Conservation (phyloP, 2,888 invertebrate genomes). For the Nomada hirtipes region DNA sequence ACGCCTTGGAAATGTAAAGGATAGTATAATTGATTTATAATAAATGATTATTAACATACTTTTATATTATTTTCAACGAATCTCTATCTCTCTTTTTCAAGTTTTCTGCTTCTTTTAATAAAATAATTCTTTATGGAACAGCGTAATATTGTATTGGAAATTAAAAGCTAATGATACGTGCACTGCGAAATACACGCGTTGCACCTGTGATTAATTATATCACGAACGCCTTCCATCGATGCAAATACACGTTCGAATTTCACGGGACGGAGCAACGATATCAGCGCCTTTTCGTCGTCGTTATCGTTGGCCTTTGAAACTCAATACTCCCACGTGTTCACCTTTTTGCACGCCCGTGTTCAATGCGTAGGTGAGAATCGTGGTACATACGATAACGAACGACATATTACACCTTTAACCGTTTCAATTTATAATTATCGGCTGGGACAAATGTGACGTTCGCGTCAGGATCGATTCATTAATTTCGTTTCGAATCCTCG, state of each 20-base stretch:
- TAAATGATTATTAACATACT: too few relatives aligned
- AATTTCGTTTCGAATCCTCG: background rate
- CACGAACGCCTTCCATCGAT: background rate
- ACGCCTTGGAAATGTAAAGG: too few relatives aligned
- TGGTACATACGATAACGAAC: background rate
- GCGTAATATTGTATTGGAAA: too few relatives aligned
- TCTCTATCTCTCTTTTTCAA: too few relatives aligned
- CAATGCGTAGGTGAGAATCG: conserved; percentile 38
- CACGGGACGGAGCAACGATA: background rate
- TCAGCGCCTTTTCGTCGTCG: conserved; percentile 1
- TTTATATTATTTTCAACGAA: too few relatives aligned
- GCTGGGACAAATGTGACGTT: background rate
- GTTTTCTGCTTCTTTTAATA: too few relatives aligned
- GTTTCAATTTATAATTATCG: conserved; percentile 25
- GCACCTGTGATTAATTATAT: conserved; percentile 11
- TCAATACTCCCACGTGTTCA: conserved; percentile 33
- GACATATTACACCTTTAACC: background rate
- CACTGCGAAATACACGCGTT: background rate
- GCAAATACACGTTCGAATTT: conserved; percentile 22
- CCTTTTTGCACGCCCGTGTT: background rate
- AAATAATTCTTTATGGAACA: too few relatives aligned
- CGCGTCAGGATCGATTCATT: background rate
- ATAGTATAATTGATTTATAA: too few relatives aligned
- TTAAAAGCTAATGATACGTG: background rate
- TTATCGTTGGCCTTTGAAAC: conserved; percentile 36